Evolutionary conservation across 2,797 vertebrate species (phyloP), one percentile per base, ranked within the genome.

Genomic region (Picus viridis): DNA sequence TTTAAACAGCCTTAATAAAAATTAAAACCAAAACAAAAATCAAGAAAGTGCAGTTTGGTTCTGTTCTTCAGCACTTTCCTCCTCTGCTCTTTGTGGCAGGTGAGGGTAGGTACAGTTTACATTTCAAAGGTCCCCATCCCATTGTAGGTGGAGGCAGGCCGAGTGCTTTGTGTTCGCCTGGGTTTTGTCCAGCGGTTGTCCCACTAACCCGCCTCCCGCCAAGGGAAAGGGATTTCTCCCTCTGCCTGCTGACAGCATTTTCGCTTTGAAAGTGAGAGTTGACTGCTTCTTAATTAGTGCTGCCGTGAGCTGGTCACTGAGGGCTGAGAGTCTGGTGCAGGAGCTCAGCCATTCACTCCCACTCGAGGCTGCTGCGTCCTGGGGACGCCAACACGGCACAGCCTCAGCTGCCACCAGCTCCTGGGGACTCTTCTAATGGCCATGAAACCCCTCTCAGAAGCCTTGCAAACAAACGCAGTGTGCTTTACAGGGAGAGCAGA

Each of bases 281-380:
- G 88, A 30, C 90, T 83, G 90, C 75, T 92, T 53, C 79, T 86
- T 92, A 94, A 95, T 95, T 91, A 92, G 92, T 83, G 90, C 91
- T 75, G 78, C 17, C 83, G 41, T 2, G 83, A 88, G 77, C 62
- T 65, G 94, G 91, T 91, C 92, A 91, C 89, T 9, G 1, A 23
- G 51, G 83, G 80, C 7, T 73, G 71, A 86, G 67, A 91, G 77
- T 29, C 67, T 29, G 6, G 4, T 4, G 27, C 36, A 71, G 78
- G 54, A 87, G 94, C 83, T 68, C 27, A 3, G 84, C 73, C 26
- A 8, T 80, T 92, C 90, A 49, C 75, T 87, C 14, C 84, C 2
- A 27, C 73, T 16, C 2, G 53, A 2, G 10, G 34, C 54, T 20
- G 2, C 29, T 1, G 1, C 30, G 9, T 82, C 89, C 89, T 1